These are phyloP conservation scores for Melanotaenia parkinsoni DNA, from an alignment of 2,797 vertebrate species.

Conservation along the genomic window DNA sequence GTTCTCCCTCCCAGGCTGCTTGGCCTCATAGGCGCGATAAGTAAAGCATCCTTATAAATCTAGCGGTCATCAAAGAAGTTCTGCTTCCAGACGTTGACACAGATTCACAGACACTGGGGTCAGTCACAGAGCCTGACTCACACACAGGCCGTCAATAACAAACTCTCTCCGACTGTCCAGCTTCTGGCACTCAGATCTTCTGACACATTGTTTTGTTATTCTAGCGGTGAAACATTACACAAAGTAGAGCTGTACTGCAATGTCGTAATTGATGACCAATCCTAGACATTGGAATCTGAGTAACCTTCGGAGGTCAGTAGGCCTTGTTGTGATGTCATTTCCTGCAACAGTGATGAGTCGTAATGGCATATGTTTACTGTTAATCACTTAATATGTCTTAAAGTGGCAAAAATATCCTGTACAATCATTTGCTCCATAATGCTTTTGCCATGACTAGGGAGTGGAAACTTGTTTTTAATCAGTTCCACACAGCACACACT, in stretches of 20 bases:
- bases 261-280: slow-evolving; percentile 59
- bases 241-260: slow-evolving; percentile 37
- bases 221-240: slow-evolving; percentile 66
- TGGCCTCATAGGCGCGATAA: slow-evolving; percentile 68
- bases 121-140: slow-evolving; percentile 67
- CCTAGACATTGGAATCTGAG: slow-evolving; percentile 57
- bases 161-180: slow-evolving; percentile 38
- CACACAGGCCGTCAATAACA: slow-evolving; percentile 64
- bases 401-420: background rate
- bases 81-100: slow-evolving; percentile 57
- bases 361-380: slow-evolving; percentile 54
- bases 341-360: slow-evolving; percentile 42
- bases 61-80: slow-evolving; percentile 75
- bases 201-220: slow-evolving; percentile 70
- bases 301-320: slow-evolving; percentile 36
- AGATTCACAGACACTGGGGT: slow-evolving; percentile 61
- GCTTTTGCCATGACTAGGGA: background rate
- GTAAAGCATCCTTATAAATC: slow-evolving; percentile 76
- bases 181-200: slow-evolving; percentile 25
- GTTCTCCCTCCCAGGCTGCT: slow-evolving; percentile 34
- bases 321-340: slow-evolving; percentile 62
- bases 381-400: slow-evolving; percentile 28
- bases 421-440: background rate
- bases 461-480: background rate
- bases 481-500: background rate